These are phyloP conservation scores for Malurus elegans DNA, from an alignment of 2,113 vertebrate genomes.

Conservation along the genomic window DNA sequence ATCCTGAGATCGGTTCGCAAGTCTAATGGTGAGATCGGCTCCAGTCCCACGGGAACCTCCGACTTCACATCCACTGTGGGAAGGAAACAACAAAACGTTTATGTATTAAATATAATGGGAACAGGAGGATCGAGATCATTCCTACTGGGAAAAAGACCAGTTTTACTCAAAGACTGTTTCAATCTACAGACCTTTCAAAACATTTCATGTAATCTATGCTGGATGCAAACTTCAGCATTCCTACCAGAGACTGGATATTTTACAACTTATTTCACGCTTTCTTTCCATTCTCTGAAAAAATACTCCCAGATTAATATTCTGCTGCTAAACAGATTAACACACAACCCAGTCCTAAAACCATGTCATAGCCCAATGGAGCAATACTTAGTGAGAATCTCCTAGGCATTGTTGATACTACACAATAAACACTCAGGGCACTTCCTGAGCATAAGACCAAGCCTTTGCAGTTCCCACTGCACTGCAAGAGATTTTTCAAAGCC, in stretches of 20 bases:
- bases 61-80: constrained; percentile 88
- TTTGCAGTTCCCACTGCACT: not conserved
- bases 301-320: not conserved
- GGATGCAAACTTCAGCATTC: not conserved
- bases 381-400: not conserved
- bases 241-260: not conserved
- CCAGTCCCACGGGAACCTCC: constrained; percentile 82
- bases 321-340: not conserved
- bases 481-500: not conserved
- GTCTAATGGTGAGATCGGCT: constrained; percentile 89
- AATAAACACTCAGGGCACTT: not conserved
- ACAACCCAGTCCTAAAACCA: not conserved
- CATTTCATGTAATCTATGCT: not conserved
- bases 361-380: not conserved
- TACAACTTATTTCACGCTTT: not conserved
- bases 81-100: not conserved
- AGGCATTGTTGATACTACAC: not conserved
- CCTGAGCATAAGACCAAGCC: not conserved
- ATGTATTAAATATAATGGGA: not conserved
- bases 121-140: constrained; percentile 2
- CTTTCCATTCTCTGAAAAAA: not conserved
- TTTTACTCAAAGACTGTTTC: not conserved
- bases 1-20: constrained; percentile 92
- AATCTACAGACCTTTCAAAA: not conserved
- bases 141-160: not conserved